Evolutionary conservation across 2,113 vertebrate species (phyloP), one percentile per base, ranked within the genome.

Genomic region (Macquaria ambigua): DNA sequence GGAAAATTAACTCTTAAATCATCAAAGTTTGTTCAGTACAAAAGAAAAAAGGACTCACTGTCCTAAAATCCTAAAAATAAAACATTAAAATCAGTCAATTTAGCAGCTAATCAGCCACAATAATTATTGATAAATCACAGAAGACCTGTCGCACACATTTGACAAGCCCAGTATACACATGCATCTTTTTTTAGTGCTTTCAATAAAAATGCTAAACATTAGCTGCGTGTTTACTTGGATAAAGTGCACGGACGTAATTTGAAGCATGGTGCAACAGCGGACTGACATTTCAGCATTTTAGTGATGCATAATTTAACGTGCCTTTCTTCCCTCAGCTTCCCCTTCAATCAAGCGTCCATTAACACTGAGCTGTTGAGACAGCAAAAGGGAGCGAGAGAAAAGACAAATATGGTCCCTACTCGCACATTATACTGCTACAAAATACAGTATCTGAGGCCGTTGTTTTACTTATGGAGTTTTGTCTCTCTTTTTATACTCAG

Each of bases 251-350:
- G 18, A 50, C 6, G 39, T 81, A 68, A 89, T 74, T 63, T 76
- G 25, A 76, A 20, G 53, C 74, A 66, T 20, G 25, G 41, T 16
- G 41, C 66, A 64, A 58, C 25, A 23, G 39, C 8, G 34, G 64
- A 70, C 75, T 79, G 68, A 85, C 86, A 80, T 83, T 85, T 84
- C 73, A 87, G 5, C 59, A 0, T 89, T 87, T 89, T 69, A 84
- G 71, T 66, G 75, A 83, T 90, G 86, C 84, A 83, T 77, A 84
- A 93, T 90, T 90, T 64, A 90, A 83, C 15, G 5, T 41, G 20
- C 62, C 63, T 56, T 74, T 63, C 43, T 5, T 10, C 25, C 21
- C 16, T 64, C 46, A 25, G 61, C 66, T 41, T 59, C 73, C 11
- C 28, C 73, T 86, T 87, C 77, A 81, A 76, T 85, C 73, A 72